Evolutionary conservation across 1,140 invertebrate species (phyloP), one percentile per base, ranked within the genome.

Genomic region (Formica selysi): DNA sequence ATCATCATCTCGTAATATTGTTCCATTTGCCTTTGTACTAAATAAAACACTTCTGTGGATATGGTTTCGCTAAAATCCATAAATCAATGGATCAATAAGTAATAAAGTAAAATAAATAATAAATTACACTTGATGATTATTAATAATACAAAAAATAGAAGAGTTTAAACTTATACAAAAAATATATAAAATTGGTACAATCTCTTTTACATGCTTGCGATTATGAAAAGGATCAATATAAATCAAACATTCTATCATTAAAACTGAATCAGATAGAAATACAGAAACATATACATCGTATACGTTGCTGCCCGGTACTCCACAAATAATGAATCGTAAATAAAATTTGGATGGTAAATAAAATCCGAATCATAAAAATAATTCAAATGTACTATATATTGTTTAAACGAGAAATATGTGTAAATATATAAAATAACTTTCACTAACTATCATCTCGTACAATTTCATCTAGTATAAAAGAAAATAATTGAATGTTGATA

Each of bases 11-110:
- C 98, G 92, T 97, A 97, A 94, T 98, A 99, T 86, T 97, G 97
- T 92, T 98, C 98, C 95, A 99, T 96, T 95, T 98, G 97, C 89
- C 97, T 98, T 95, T 99, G 98, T 6, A 99, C 97, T 93, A 98
- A 98, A 94, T 99, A 98, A 94, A 99, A 99, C 85, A 97, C 97
- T 80, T 97, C 96, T 0, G 98, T 97, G n/a, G 97, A 97, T 96
- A 99, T 96, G 10, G 98, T 98, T 96, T 99, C 98, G 94, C 97
- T 98, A 93, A 0, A 71, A 51, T 51, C 3, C 96, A 94, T 16
- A 88, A 89, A 71, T 19, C 8, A 19, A 41, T 26, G 62, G 67
- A 54, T 41, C 13, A 76, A 54, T 36, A 70, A 48, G 86, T 90
- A 87, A 84, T 83, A 91, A 87, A 86, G 84, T 57, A 74, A 57